Evolutionary conservation across 2,797 vertebrate species (phyloP), one percentile per base, ranked within the genome.

Genomic region (Ciconia nigra): DNA sequence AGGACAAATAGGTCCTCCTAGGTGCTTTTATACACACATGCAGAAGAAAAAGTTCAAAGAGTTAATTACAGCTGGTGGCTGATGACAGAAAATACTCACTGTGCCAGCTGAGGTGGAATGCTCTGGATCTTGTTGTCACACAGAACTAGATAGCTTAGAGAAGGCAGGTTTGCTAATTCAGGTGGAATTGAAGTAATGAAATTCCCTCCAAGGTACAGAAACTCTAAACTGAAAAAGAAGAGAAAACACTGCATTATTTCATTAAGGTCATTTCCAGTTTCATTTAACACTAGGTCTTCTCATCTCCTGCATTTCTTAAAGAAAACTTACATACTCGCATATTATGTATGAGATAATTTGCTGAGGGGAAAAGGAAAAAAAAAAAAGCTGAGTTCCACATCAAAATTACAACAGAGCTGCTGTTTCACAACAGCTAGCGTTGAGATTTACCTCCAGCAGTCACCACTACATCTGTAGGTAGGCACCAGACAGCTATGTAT

Each of bases 111-210:
- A 35, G 99, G 99, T 47, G 99, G 99, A 83, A 99, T 98, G 92
- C 99, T 99, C 97, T 99, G 99, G 96, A 99, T 99, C 96, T 99
- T 99, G 98, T 99, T 99, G 97, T 99, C 99, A 98, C 99, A 99
- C 59, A 99, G 98, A 26, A 99, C 99, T 97, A 99, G 98, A 93
- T 99, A 99, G 98, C 98, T 99, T 91, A 99, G 98, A 96, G 98
- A 98, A 69, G 99, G 99, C 91, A 99, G 98, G 97, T 99, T 99
- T 69, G 99, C 99, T 97, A 99, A 97, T 97, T 99, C 99, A 59
- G 99, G 98, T 91, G 99, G 99, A 96, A 99, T 99, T 85, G 98
- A 98, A 44, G 98, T 98, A 98, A 99, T 99, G 97, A 99, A 99
- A 97, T 99, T 99, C 91, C 99, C 99, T 82, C 99, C 99, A 65